These are phyloP conservation scores for Gonatopus flavifemur DNA, from an alignment of 1,140 invertebrate genomes.

Conservation along the genomic window DNA sequence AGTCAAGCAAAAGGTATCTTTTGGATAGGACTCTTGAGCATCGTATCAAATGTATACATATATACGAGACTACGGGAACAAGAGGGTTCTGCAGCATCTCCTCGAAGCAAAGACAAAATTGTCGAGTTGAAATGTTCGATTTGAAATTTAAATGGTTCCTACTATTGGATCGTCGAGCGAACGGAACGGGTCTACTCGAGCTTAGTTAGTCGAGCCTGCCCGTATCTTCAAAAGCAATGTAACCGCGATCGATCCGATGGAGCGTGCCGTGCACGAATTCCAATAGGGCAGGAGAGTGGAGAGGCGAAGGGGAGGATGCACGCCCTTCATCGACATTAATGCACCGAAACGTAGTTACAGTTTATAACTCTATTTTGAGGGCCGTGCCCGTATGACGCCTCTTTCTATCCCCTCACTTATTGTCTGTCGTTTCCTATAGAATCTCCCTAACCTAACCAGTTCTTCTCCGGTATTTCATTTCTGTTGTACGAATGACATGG, in stretches of 20 bases:
- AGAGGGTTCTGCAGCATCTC: too few relatives aligned
- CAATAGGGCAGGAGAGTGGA: too few relatives aligned
- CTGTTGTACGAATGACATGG: too few relatives aligned
- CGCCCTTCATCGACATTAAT: slow-evolving; percentile 44
- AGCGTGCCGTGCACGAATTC: slow-evolving; percentile 22
- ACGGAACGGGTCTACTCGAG: neutral
- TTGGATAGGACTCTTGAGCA: too few relatives aligned
- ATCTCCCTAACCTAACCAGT: too few relatives aligned
- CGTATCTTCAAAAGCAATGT: slow-evolving; percentile 28
- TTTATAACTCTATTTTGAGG: slow-evolving; percentile 54
- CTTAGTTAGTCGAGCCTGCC: neutral
- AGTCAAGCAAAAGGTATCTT: too few relatives aligned
- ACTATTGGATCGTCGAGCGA: slow-evolving; percentile 12
- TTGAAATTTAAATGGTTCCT: slow-evolving; percentile 25
- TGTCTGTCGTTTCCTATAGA: too few relatives aligned
- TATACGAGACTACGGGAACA: too few relatives aligned
- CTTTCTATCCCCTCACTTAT: neutral
- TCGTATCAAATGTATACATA: too few relatives aligned
- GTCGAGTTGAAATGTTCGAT: slow-evolving; percentile 13
- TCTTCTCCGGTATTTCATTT: too few relatives aligned
- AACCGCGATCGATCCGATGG: slow-evolving; percentile 43
- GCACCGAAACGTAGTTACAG: slow-evolving; percentile 55
- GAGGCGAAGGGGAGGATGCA: slow-evolving; percentile 22
- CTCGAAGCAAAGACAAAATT: too few relatives aligned
- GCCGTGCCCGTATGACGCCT: slow-evolving; percentile 32